Evolutionary conservation across 2,113 vertebrate genomes (phyloP).

Genomic region (Indri indri): DNA sequence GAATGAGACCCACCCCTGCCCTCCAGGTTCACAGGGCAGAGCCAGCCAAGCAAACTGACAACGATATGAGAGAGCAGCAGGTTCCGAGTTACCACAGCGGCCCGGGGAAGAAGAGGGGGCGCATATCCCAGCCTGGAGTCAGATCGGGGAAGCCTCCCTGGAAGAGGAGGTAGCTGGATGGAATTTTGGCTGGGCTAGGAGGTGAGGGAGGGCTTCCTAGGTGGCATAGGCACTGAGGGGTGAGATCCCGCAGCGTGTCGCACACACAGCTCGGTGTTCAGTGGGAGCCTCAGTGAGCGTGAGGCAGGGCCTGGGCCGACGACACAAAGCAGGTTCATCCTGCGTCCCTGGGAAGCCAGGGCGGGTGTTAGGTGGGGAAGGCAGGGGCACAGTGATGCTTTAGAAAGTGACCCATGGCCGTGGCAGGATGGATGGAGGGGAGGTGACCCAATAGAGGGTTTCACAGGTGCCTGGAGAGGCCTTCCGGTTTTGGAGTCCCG

Average conservation of each 20-base stretch:
- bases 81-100: neutral
- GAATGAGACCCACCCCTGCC: neutral
- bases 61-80: neutral
- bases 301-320: neutral
- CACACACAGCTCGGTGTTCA: rapidly evolving
- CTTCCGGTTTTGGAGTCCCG: neutral
- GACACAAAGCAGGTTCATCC: neutral
- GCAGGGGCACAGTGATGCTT: neutral
- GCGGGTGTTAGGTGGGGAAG: neutral
- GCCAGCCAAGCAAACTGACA: neutral
- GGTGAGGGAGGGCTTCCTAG: neutral
- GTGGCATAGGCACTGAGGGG: neutral
- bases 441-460: neutral
- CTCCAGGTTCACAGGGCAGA: neutral
- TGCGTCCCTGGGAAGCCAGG: neutral
- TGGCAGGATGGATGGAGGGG: no score
- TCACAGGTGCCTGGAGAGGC: neutral
- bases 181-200: neutral
- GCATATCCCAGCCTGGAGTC: no score
- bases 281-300: neutral
- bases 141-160: neutral
- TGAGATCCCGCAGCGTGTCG: neutral
- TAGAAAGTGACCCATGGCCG: neutral
- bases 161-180: neutral
- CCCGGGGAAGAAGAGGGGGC: neutral